Percentiles rank a stretch among this genome's conserved stretches.
These are phyloP conservation scores for Falco punctatus DNA, from an alignment of 2,113 vertebrate species.

Conservation along the genomic window DNA sequence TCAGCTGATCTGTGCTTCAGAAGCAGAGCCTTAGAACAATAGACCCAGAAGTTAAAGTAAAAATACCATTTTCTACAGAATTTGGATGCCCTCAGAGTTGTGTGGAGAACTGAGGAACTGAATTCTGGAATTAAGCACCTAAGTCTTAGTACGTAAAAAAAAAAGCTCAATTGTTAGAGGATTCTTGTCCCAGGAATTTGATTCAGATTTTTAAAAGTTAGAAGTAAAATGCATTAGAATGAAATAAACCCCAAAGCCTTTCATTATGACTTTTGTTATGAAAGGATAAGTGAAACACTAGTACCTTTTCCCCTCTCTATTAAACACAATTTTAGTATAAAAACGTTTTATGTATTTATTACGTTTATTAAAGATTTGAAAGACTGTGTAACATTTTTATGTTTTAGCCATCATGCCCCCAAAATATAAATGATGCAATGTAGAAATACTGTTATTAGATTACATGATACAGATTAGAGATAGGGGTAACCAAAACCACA, in stretches of 20 bases:
- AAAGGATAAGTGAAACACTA: background rate
- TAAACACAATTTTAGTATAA: background rate
- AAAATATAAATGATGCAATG: background rate
- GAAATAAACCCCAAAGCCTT: background rate
- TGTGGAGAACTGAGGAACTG: background rate
- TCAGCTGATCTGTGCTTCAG: background rate
- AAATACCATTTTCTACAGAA: background rate
- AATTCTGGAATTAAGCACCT: background rate
- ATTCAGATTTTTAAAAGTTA: background rate
- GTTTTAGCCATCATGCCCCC: background rate
- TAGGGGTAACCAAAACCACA: background rate
- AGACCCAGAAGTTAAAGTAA: background rate
- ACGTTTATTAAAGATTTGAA: background rate
- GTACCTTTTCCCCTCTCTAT: background rate
- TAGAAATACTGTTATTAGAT: conserved; percentile 2
- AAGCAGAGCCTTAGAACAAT: background rate
- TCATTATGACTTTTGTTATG: background rate
- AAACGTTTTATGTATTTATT: background rate
- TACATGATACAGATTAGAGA: background rate
- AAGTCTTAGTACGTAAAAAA: background rate
- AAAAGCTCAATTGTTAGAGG: background rate
- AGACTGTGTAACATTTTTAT: background rate
- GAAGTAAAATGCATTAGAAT: background rate
- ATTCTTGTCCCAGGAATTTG: background rate
- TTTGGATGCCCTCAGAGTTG: background rate